A percentile compares a stretch with the other conserved stretches of the same genome.
phyloP scores from a whole-genome alignment of 2,797 vertebrate species.

The Eulemur coronatus region DNA sequence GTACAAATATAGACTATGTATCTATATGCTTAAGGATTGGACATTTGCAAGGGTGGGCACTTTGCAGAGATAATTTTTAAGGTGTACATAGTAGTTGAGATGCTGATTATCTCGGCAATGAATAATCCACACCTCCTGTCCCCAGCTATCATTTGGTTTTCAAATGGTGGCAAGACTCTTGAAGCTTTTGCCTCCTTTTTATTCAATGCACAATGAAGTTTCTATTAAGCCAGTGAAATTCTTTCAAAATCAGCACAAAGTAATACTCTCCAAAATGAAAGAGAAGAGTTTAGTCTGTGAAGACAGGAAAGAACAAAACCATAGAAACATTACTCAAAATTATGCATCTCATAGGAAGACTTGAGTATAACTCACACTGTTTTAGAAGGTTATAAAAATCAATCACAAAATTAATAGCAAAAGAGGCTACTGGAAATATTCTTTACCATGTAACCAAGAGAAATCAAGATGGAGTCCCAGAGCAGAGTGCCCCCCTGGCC shows the following conservation, averaged over 20 bases:
- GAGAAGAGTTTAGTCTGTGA: background rate
- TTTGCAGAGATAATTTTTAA: background rate
- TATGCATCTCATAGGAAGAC: background rate
- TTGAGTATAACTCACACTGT: background rate
- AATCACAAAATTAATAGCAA: background rate
- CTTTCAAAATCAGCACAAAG: background rate
- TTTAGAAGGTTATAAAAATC: background rate
- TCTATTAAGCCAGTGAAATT: background rate
- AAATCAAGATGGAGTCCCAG: background rate
- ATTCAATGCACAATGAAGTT: background rate
- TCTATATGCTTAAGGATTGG: background rate
- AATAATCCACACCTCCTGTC: background rate
- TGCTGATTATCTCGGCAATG: background rate
- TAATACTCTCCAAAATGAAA: background rate
- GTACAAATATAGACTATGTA: background rate
- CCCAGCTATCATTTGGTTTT: background rate
- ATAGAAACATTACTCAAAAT: background rate
- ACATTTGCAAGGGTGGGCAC: background rate
- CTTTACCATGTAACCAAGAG: background rate
- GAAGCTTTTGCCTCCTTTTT: background rate
- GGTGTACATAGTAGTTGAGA: background rate
- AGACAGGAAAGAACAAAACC: background rate
- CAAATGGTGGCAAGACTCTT: background rate
- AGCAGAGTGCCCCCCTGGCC: accelerated
- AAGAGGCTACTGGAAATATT: background rate